A percentile compares a stretch with the other conserved stretches of the same genome.
Evolutionary conservation across 2,888 invertebrate genomes (phyloP).

Genomic region (Anarsia innoxiella): DNA sequence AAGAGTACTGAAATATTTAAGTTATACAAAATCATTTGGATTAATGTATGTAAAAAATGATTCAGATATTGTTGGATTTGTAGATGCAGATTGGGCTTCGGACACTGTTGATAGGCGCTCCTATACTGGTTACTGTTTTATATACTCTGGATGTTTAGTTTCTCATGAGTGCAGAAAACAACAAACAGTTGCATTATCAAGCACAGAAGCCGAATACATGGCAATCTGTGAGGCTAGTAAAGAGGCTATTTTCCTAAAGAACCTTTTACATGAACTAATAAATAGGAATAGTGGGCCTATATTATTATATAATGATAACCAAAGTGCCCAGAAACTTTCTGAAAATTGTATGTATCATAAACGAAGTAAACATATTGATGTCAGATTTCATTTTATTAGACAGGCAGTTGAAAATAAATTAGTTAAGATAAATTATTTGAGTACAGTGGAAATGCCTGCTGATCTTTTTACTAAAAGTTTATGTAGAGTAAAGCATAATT

Average conservation of each 20-base stretch:
- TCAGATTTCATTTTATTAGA: constrained; percentile 14
- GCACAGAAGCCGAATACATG: constrained; percentile 4
- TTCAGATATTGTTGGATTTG: constrained; percentile 1
- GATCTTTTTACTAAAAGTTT: constrained; percentile 11
- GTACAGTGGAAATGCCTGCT: constrained; percentile 9
- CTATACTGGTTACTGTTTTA: background rate
- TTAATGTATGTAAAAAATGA: constrained; percentile 1
- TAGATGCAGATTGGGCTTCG: constrained; percentile 5
- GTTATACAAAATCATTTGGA: constrained; percentile 1
- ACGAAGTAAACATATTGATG: constrained; percentile 15
- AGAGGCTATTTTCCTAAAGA: constrained; percentile 2
- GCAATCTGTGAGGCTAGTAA: constrained; percentile 6
- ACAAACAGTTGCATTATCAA: constrained; percentile 1
- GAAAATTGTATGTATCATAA: constrained; percentile 13
- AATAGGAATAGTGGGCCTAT: background rate
- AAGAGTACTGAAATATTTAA: constrained; percentile 8
- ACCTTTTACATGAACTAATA: background rate
- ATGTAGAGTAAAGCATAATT: constrained; percentile 8
- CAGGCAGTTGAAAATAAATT: constrained; percentile 12
- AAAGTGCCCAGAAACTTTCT: constrained; percentile 13
- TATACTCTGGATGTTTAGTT: background rate
- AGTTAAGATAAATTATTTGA: constrained; percentile 8
- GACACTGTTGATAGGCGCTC: background rate
- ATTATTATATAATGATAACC: constrained; percentile 12
- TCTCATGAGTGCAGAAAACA: constrained; percentile 1